These are phyloP conservation scores for Erythrolamprus reginae DNA, from an alignment of 2,113 vertebrate genomes.

Conservation along the genomic window DNA sequence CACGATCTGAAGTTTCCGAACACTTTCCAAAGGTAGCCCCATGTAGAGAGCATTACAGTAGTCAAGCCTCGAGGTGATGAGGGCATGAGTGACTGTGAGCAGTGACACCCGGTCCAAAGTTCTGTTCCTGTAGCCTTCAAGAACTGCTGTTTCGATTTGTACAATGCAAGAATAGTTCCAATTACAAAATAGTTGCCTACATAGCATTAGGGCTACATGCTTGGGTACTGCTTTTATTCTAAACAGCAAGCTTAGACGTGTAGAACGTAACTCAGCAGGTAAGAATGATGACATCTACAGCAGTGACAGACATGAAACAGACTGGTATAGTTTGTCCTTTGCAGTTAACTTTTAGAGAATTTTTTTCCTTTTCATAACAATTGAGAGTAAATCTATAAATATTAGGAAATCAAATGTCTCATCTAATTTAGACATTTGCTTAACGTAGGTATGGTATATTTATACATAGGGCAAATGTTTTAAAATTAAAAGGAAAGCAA, in stretches of 20 bases:
- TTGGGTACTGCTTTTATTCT: neutral
- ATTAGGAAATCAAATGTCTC: neutral
- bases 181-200: neutral
- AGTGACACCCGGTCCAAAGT: neutral
- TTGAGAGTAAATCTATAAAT: neutral
- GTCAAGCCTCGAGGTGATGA: too few species aligned
- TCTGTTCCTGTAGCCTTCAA: neutral
- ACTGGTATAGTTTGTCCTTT: neutral
- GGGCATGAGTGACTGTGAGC: too few species aligned
- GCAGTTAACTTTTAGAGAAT: accelerated
- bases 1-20: too few species aligned
- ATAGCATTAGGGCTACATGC: neutral
- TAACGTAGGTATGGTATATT: neutral
- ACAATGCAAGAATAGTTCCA: neutral
- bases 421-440: neutral
- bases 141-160: neutral
- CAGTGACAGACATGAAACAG: neutral
- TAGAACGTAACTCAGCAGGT: neutral
- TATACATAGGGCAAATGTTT: neutral
- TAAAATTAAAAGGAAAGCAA: accelerated
- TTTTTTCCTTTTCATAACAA: neutral
- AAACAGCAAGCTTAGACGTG: neutral
- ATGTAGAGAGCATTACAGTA: too few species aligned
- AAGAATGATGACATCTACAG: neutral
- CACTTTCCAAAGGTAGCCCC: too few species aligned